Evolutionary conservation across 37 sponge, comb jelly and placozoan species (phyloP).

Genomic region (Beroe forskalii): DNA sequence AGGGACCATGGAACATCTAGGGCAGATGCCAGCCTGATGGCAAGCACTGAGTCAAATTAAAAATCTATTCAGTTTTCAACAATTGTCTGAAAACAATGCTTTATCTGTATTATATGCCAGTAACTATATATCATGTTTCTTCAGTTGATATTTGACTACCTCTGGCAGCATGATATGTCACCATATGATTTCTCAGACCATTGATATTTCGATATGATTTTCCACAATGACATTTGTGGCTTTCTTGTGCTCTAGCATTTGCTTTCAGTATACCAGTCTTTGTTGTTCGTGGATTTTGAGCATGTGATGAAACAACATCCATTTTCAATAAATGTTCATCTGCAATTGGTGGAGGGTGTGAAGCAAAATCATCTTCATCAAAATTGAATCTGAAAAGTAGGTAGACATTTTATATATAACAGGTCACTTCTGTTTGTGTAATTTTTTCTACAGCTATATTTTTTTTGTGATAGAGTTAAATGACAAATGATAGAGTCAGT

Average conservation of each 20-base stretch:
- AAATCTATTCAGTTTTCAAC: too few species aligned
- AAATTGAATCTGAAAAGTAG: conserved; percentile 40
- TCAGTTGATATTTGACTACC: conserved; percentile 36
- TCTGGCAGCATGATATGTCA: conserved; percentile 64
- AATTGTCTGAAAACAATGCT: too few species aligned
- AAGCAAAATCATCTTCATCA: conserved; percentile 63
- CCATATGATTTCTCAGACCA: conserved; percentile 61
- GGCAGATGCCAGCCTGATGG: too few species aligned
- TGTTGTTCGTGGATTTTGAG: conserved; percentile 15
- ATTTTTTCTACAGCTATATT: too few species aligned
- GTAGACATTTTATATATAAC: too few species aligned
- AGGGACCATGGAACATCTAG: too few species aligned
- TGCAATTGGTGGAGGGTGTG: background rate
- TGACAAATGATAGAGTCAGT: too few species aligned
- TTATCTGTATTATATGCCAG: too few species aligned
- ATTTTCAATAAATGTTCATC: conserved; percentile 62
- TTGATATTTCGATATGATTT: conserved; percentile 47
- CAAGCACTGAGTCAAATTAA: too few species aligned
- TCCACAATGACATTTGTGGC: conserved; percentile 64
- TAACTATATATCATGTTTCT: conserved; percentile 21
- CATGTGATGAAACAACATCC: conserved; percentile 4
- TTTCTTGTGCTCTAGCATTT: conserved; percentile 52
- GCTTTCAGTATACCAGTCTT: conserved; percentile 63
- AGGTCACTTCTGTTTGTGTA: too few species aligned
- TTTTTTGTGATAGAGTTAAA: too few species aligned